Base-by-base conservation (phyloP, 2,797 vertebrate genomes). In the Coranthus polyacanthus region DNA sequence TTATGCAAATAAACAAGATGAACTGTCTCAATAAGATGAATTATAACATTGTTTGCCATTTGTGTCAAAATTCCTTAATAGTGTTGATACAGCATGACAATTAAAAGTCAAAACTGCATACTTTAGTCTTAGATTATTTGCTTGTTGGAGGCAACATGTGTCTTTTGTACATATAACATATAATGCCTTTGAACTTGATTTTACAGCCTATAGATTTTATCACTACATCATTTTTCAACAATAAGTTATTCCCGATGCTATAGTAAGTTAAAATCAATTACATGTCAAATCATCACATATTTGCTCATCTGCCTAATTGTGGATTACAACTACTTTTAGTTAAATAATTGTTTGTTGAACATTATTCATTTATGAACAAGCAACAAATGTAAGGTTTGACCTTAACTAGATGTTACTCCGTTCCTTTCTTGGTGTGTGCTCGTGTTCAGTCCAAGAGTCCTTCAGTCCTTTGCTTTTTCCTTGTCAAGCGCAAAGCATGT, bases 401-500 rank as follows among this genome's bases (percentile, higher is more conserved):
- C n/a, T n/a, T n/a, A n/a, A n/a, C n/a, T n/a, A n/a, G n/a, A n/a
- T n/a, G n/a, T n/a, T n/a, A n/a, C n/a, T n/a, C n/a, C n/a, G n/a
- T n/a, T n/a, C n/a, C n/a, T 26, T 26, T 26, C 5, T 26, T 26
- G 8, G 29, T 32, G 8, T 32, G 9, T 32, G 7, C 8, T 32
- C 2, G 9, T n/a, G n/a, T n/a, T n/a, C n/a, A n/a, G n/a, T n/a
- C n/a, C n/a, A n/a, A n/a, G n/a, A n/a, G n/a, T 21, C 9, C 24
- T 46, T 53, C 1, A 5, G 21, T 45, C 4, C 1, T 20, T 37
- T 1, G n/a, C 13, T 1, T 0, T 5, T 2, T 18, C 1, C 9
- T 26, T 12, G 7, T 90, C 61, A 87, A 8, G 10, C 36, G 20
- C 65, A 49, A 16, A 82, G 18, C 0, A 6, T 12, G 61, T 34